Evolutionary conservation across 2,113 vertebrate species (phyloP).

Genomic region (Nycticryphes semicollaris): DNA sequence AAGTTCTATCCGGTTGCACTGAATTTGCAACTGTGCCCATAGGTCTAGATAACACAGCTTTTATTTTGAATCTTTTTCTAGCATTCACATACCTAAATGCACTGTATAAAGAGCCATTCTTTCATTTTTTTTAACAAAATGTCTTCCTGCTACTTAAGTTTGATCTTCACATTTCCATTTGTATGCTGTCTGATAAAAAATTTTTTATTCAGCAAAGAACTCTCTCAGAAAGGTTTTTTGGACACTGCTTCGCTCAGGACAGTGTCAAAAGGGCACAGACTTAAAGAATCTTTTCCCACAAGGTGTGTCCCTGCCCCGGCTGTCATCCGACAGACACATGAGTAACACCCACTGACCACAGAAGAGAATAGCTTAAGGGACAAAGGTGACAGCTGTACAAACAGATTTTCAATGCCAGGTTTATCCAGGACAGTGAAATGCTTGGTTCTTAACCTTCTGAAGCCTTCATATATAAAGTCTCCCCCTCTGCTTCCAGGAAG

Average conservation of each 20-base stretch:
- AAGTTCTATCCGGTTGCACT: neutral
- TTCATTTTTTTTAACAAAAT: neutral
- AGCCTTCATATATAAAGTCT: neutral
- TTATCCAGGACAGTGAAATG: neutral
- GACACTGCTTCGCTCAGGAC: neutral
- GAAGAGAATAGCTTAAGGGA: constrained; percentile 40
- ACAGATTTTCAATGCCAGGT: constrained; percentile 48
- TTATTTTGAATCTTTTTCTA: neutral
- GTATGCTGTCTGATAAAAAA: neutral
- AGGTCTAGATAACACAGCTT: neutral
- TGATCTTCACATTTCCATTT: neutral
- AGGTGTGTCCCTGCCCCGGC: constrained; percentile 45
- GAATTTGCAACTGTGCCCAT: neutral
- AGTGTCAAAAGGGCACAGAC: constrained; percentile 42
- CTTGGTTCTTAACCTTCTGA: neutral
- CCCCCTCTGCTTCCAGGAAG: neutral
- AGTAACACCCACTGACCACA: constrained; percentile 49
- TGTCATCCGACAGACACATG: neutral
- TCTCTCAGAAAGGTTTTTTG: constrained; percentile 1
- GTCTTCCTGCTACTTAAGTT: neutral
- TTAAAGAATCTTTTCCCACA: constrained; percentile 57
- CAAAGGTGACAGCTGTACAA: constrained; percentile 60
- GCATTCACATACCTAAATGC: neutral
- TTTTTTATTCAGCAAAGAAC: neutral
- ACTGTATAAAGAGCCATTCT: neutral